phyloP scores from a whole-genome alignment of 1,140 invertebrate genomes.

The Tetramorium simillimum region DNA sequence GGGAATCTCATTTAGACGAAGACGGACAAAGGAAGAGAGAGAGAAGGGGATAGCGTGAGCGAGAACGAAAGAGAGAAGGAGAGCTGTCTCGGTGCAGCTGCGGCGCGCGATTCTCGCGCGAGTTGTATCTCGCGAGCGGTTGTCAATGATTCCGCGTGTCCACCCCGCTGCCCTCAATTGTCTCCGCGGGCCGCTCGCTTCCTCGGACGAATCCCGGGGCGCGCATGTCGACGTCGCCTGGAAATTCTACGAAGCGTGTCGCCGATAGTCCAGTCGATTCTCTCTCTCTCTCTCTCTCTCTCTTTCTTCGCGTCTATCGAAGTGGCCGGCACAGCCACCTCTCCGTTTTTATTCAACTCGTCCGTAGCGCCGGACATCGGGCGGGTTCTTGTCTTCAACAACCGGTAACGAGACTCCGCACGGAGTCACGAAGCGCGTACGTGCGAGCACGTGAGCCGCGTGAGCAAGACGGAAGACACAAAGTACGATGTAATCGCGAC shows the following conservation, averaged over 20 bases:
- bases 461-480: conserved; percentile 51
- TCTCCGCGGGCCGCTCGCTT: conserved; percentile 1
- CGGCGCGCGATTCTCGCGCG: background rate
- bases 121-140: background rate
- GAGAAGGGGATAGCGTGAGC: background rate
- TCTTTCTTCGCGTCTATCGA: conserved; percentile 1
- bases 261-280: conserved; percentile 59
- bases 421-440: conserved; percentile 24
- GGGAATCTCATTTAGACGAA: background rate
- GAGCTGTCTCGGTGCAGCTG: background rate
- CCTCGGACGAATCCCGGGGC: background rate
- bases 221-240: conserved; percentile 30
- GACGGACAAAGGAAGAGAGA: background rate
- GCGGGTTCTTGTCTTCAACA: conserved; percentile 68
- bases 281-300: background rate
- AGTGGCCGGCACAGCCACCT: background rate
- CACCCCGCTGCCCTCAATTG: conserved; percentile 45
- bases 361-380: conserved; percentile 69
- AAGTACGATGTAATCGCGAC: conserved; percentile 42
- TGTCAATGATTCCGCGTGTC: conserved; percentile 47
- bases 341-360: conserved; percentile 32
- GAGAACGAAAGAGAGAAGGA: background rate
- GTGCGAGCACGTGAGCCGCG: conserved; percentile 65
- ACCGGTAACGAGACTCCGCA: conserved; percentile 75
- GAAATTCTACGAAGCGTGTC: conserved; percentile 66